These are phyloP conservation scores for Drosophila miranda DNA, from an alignment of 1,140 invertebrate species.

Conservation along the genomic window DNA sequence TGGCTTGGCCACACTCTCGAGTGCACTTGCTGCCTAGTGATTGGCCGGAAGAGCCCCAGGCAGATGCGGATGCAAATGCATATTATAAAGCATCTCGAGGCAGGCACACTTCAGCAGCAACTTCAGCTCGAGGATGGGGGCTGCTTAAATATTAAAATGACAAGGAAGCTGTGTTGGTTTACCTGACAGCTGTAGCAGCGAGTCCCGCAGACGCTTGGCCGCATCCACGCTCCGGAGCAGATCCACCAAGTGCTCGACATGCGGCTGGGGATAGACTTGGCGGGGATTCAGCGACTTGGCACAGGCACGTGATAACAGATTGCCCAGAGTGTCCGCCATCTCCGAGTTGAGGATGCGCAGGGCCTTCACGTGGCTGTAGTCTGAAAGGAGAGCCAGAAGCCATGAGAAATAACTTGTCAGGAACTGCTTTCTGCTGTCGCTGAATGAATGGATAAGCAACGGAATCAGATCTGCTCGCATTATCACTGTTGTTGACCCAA, in stretches of 20 bases:
- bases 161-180: conserved; percentile 52
- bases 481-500: too few relatives aligned
- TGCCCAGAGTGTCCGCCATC: conserved; percentile 95
- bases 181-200: conserved; percentile 85
- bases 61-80: conserved; percentile 40
- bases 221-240: conserved; percentile 82
- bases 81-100: conserved; percentile 35
- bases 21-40: conserved; percentile 59
- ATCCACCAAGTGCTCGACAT: conserved; percentile 82
- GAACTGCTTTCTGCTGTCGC: neutral
- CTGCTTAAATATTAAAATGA: conserved; percentile 75
- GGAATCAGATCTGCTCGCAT: neutral
- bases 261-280: conserved; percentile 87
- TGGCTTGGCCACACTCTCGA: conserved; percentile 57
- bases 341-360: conserved; percentile 93
- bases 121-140: conserved; percentile 20
- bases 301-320: conserved; percentile 92
- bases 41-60: conserved; percentile 55
- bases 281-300: conserved; percentile 90
- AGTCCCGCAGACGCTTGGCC: conserved; percentile 84
- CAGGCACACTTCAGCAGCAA: neutral
- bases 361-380: conserved; percentile 92
- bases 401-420: conserved; percentile 14
- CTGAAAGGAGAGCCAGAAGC: conserved; percentile 83
- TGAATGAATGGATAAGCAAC: neutral